Conservation (phyloP, 2,888 invertebrate genomes). For the Xestoiulus laeticollis region DNA sequence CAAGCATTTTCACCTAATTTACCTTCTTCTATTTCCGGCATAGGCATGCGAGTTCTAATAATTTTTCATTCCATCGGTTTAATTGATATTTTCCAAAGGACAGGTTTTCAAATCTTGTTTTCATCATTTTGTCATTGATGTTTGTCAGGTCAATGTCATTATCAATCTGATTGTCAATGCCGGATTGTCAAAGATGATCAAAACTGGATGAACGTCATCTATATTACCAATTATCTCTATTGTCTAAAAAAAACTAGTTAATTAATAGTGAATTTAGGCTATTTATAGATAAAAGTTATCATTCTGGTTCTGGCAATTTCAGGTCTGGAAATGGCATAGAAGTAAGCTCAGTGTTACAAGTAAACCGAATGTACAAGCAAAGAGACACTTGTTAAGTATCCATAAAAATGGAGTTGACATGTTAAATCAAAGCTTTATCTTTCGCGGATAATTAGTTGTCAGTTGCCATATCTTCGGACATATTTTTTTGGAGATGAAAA, state of each 20-base stretch:
- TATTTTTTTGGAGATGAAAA: neutral
- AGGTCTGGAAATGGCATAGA: neutral
- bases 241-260: neutral
- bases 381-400: neutral
- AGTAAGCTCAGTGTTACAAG: neutral
- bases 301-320: neutral
- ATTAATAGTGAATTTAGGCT: neutral
- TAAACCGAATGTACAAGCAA: neutral
- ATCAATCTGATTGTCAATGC: no score
- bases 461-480: neutral
- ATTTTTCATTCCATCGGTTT: no score
- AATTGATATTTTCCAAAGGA: no score
- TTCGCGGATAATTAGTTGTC: neutral
- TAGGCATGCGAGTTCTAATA: no score
- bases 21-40: no score
- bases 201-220: no score
- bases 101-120: no score
- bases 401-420: neutral
- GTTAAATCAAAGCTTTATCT: neutral
- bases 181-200: no score
- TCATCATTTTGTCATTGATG: no score
- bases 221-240: no score
- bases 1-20: no score
- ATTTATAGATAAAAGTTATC: neutral
- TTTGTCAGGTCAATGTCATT: no score